A percentile compares a stretch with the other conserved stretches of the same genome.
Evolutionary conservation across 2,113 vertebrate species (phyloP).

Genomic region (Hippocampus mohnikei): DNA sequence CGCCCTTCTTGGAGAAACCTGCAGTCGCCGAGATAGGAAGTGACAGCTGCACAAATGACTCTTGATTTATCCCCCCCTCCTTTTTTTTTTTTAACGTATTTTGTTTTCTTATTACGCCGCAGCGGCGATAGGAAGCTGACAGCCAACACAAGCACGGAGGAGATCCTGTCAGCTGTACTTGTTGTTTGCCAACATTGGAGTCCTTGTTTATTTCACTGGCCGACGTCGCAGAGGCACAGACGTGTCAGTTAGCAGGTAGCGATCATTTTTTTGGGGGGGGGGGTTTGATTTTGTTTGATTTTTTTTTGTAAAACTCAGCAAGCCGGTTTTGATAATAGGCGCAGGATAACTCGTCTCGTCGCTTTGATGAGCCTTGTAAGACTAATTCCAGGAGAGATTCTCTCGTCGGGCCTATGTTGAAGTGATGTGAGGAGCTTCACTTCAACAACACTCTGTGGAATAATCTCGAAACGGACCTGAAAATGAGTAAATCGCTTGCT

Average conservation of each 20-base stretch:
- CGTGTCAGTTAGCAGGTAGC: not conserved
- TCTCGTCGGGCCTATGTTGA: too few species aligned
- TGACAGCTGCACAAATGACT: slow-evolving; percentile 16
- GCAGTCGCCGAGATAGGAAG: slow-evolving; percentile 28
- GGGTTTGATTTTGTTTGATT: too few species aligned
- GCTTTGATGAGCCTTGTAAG: too few species aligned
- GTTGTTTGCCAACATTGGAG: slow-evolving; percentile 2
- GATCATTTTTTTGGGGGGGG: not conserved
- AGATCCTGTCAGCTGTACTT: not conserved
- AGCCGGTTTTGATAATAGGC: not conserved
- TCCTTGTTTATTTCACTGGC: not conserved
- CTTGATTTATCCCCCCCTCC: not conserved
- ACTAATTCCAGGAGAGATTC: too few species aligned
- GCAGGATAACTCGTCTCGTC: not conserved
- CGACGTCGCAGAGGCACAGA: not conserved
- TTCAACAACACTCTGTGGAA: too few species aligned
- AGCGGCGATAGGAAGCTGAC: not conserved
- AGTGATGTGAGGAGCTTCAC: too few species aligned
- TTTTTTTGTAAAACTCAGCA: not conserved
- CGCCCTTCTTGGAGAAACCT: slow-evolving; percentile 16
- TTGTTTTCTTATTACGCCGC: not conserved
- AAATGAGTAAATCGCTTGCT: too few species aligned
- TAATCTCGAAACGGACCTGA: too few species aligned
- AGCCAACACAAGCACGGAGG: not conserved
- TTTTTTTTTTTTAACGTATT: not conserved